Conservation (phyloP, 2,113 vertebrate genomes). For the Dryoscopus gambensis region DNA sequence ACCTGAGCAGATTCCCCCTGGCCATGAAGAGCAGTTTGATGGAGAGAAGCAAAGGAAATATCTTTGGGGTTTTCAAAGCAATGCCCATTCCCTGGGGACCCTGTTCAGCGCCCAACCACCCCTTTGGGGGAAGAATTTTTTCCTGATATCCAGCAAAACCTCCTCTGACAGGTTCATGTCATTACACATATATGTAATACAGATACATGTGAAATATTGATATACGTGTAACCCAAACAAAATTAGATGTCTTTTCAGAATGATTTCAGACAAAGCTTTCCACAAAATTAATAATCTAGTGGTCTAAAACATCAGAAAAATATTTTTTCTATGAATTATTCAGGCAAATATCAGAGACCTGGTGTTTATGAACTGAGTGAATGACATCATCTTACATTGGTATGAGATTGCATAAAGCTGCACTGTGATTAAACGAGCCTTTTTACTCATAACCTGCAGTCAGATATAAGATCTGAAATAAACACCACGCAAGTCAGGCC, state of each 20-base stretch:
- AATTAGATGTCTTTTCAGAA: not conserved
- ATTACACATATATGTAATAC: not conserved
- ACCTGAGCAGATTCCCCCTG: not conserved
- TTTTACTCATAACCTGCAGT: not conserved
- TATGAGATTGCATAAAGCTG: slow-evolving; percentile 7
- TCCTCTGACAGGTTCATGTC: not conserved
- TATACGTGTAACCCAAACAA: not conserved
- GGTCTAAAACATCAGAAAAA: not conserved
- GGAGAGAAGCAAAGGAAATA: not conserved
- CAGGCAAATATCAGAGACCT: slow-evolving; percentile 21
- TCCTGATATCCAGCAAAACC: not conserved
- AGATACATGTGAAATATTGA: not conserved
- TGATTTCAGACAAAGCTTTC: not conserved
- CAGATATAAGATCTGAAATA: not conserved
- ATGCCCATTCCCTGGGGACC: not conserved
- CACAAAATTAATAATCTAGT: slow-evolving; percentile 3
- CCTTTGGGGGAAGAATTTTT: not conserved
- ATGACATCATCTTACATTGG: not conserved
- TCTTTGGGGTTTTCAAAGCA: not conserved
- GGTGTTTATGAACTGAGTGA: slow-evolving; percentile 24
- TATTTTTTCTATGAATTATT: slow-evolving; percentile 46
- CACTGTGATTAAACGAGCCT: not conserved
- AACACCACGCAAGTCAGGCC: not conserved
- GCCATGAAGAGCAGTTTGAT: not conserved
- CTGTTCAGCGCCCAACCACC: not conserved